phyloP scores from a whole-genome alignment of 2,113 vertebrate genomes.

The Holacanthus passer region DNA sequence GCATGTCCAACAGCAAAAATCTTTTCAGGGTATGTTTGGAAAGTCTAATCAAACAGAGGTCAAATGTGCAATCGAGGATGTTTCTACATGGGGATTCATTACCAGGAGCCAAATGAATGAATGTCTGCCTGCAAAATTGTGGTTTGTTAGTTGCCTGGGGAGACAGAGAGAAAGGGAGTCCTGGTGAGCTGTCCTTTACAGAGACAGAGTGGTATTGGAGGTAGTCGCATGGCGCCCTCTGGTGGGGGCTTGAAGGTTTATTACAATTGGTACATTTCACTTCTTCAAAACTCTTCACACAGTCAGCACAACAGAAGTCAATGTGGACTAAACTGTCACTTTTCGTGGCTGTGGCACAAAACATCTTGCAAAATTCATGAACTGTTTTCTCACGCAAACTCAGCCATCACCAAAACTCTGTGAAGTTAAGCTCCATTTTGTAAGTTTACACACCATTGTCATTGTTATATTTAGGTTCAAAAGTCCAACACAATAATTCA shows the following conservation, averaged over 20 bases:
- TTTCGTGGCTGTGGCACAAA: neutral
- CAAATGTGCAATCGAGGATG: neutral
- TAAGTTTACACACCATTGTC: too few species aligned
- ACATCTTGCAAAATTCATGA: neutral
- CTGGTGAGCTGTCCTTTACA: neutral
- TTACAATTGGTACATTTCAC: too few species aligned
- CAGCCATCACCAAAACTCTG: too few species aligned
- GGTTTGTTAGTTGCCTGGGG: slow-evolving; percentile 26
- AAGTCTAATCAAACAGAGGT: neutral
- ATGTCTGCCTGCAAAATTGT: neutral
- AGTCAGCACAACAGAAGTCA: neutral
- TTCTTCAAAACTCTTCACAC: neutral
- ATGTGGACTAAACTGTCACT: neutral
- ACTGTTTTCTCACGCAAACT: neutral
- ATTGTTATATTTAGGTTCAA: too few species aligned
- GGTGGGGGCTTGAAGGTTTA: slow-evolving; percentile 30
- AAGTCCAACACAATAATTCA: neutral
- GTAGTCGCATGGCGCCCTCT: slow-evolving; percentile 49
- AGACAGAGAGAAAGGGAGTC: slow-evolving; percentile 7
- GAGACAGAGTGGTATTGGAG: neutral
- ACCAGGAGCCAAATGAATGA: neutral
- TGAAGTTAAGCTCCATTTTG: too few species aligned
- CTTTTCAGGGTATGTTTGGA: neutral
- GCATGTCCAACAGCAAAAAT: neutral
- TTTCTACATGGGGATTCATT: neutral